These are phyloP conservation scores for Loris lydekkerianus DNA, from an alignment of 2,797 vertebrate species.

Conservation along the genomic window DNA sequence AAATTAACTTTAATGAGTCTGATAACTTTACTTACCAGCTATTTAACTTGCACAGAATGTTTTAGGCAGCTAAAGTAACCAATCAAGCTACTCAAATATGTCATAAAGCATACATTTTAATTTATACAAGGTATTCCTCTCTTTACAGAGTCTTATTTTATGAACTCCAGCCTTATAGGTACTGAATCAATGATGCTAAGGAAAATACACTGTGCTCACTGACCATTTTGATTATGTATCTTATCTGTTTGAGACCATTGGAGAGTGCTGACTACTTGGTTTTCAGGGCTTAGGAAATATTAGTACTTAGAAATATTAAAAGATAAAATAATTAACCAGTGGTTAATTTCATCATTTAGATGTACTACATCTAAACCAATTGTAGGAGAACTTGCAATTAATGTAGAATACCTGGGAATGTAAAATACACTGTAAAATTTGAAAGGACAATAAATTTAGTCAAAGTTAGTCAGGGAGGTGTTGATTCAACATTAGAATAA, in stretches of 20 bases:
- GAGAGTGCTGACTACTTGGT: conserved; percentile 10
- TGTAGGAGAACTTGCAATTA: not conserved
- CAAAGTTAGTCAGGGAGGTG: conserved; percentile 49
- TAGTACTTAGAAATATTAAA: conserved; percentile 41
- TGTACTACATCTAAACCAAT: conserved; percentile 14
- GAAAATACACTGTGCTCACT: not conserved
- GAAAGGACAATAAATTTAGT: not conserved
- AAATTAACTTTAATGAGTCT: conserved; percentile 38
- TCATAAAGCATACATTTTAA: conserved; percentile 36
- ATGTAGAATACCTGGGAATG: not conserved
- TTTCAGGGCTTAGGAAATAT: conserved; percentile 9
- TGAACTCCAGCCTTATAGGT: not conserved
- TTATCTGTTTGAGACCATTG: not conserved
- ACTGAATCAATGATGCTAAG: not conserved
- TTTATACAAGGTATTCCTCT: not conserved
- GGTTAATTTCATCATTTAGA: conserved; percentile 23
- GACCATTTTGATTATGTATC: not conserved
- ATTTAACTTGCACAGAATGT: conserved; percentile 38
- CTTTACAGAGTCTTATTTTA: conserved; percentile 41
- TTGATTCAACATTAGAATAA: conserved; percentile 1
- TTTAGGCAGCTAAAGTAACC: conserved; percentile 24
- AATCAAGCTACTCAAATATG: not conserved
- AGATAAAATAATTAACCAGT: not conserved
- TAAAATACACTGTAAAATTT: conserved; percentile 55
- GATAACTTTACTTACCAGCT: conserved; percentile 24